Evolutionary conservation across 2,888 invertebrate species (phyloP).

Genomic region (Artemia sp.): DNA sequence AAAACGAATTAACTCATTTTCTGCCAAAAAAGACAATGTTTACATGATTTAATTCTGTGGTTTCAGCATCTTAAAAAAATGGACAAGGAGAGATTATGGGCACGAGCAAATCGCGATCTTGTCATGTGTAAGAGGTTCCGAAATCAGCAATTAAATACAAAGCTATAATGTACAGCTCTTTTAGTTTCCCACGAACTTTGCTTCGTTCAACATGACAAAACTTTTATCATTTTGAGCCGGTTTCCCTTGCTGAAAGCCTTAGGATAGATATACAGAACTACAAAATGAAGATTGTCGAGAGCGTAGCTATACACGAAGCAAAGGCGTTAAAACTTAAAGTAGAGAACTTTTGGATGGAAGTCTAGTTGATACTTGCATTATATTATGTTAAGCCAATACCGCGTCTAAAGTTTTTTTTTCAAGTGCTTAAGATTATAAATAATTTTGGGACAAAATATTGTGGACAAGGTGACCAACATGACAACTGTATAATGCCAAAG

Average conservation of each 20-base stretch:
- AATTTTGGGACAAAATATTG: no score
- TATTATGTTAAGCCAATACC: no score
- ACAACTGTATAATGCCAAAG: no score
- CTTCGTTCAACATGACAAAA: constrained; percentile 13
- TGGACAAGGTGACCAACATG: no score
- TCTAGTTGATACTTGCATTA: no score
- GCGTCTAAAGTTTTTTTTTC: no score
- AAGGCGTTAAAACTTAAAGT: not conserved
- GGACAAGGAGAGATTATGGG: not conserved
- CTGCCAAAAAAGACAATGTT: no score
- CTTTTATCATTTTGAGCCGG: not conserved
- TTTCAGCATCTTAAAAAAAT: no score
- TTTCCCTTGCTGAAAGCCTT: not conserved
- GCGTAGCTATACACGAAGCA: not conserved
- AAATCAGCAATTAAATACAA: constrained; percentile 14
- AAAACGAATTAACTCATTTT: no score
- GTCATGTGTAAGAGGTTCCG: constrained; percentile 14
- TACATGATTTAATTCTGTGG: no score
- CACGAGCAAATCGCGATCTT: constrained; percentile 14
- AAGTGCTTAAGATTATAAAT: no score
- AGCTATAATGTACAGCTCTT: constrained; percentile 14
- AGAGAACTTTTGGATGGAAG: no score
- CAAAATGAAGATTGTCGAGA: not conserved
- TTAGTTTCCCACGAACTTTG: constrained; percentile 14
- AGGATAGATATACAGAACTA: constrained; percentile 1